phyloP scores from a whole-genome alignment of 2,113 vertebrate species.

The Clinocottus analis region DNA sequence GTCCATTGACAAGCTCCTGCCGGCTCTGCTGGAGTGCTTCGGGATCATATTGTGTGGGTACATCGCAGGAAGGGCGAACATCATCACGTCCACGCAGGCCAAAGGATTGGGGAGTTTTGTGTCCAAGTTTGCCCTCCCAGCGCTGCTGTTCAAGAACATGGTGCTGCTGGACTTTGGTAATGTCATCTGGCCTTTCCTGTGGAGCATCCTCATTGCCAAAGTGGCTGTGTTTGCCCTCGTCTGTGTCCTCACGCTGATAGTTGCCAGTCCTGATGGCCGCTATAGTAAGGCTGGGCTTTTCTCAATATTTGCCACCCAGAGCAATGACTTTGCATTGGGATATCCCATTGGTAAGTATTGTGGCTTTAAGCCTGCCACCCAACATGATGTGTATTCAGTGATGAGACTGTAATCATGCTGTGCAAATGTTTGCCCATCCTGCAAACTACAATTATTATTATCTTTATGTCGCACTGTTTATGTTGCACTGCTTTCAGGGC shows the following conservation, averaged over 20 bases:
- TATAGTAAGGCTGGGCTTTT: conserved; percentile 97
- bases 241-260: conserved; percentile 90
- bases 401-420: background rate
- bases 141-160: conserved; percentile 98
- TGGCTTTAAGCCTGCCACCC: background rate
- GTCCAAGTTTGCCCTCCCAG: conserved; percentile 96
- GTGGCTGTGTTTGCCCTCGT: conserved; percentile 91
- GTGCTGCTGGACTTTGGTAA: conserved; percentile 93
- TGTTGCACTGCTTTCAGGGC: background rate
- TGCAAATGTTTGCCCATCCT: background rate
- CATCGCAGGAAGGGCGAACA: conserved; percentile 90
- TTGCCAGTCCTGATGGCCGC: conserved; percentile 88
- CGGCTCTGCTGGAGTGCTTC: conserved; percentile 96
- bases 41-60: conserved; percentile 98
- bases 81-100: conserved; percentile 93
- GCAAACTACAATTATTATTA: conserved; percentile 11
- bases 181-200: conserved; percentile 96
- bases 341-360: conserved; percentile 94
- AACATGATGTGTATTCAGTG: background rate
- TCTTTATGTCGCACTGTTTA: background rate
- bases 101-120: conserved; percentile 97
- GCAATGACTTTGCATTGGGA: conserved; percentile 98
- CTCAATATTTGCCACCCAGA: conserved; percentile 98
- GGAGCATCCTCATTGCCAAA: conserved; percentile 94
- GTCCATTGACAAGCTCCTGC: conserved; percentile 94